Percentiles rank a stretch among this genome's conserved stretches.
These are phyloP conservation scores for Datnioides undecimradiatus DNA, from an alignment of 2,113 vertebrate genomes.

Conservation along the genomic window DNA sequence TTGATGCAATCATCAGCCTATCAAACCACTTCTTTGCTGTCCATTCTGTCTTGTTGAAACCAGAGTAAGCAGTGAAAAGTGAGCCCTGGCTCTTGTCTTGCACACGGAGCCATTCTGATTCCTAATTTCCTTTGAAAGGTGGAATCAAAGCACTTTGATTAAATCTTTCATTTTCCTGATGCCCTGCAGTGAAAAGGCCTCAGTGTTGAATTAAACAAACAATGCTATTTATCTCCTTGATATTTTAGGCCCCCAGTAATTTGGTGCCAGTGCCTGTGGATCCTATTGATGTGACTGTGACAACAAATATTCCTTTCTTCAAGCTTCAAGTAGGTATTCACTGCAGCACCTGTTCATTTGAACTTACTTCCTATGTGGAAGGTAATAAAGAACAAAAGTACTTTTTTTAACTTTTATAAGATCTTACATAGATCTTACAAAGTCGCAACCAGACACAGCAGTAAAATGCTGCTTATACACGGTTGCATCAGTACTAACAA, in stretches of 20 bases:
- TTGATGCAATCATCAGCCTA: not conserved
- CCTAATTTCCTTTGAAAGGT: slow-evolving; percentile 33
- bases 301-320: slow-evolving; percentile 82
- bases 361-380: too few relatives aligned
- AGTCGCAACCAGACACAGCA: too few relatives aligned
- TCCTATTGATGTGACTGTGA: slow-evolving; percentile 79
- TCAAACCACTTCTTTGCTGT: not conserved
- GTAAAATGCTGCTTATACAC: not conserved
- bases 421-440: too few relatives aligned
- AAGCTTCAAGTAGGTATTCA: slow-evolving; percentile 85
- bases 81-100: not conserved
- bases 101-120: slow-evolving; percentile 15
- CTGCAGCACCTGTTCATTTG: not conserved
- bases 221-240: slow-evolving; percentile 52
- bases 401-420: too few relatives aligned
- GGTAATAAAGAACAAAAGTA: too few relatives aligned
- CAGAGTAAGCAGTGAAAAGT: not conserved
- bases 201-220: slow-evolving; percentile 21
- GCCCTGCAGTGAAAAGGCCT: slow-evolving; percentile 16
- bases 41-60: not conserved
- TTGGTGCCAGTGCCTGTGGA: slow-evolving; percentile 81
- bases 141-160: slow-evolving; percentile 48
- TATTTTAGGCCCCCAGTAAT: slow-evolving; percentile 83
- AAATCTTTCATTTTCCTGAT: slow-evolving; percentile 37
- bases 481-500: not conserved